Evolutionary conservation across 2,113 vertebrate genomes (phyloP).

Genomic region (Machaerirhynchus nigripectus): DNA sequence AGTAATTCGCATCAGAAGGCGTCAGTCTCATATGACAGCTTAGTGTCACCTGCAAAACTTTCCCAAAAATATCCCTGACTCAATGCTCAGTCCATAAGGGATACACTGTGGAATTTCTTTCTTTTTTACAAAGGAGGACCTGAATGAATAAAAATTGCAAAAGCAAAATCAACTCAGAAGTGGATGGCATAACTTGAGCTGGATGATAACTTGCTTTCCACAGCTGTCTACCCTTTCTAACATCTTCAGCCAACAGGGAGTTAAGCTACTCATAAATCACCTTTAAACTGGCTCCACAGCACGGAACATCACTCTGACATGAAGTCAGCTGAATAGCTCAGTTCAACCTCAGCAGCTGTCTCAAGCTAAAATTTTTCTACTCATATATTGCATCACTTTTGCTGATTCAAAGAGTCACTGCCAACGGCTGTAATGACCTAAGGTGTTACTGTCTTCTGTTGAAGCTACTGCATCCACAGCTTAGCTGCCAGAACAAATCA

Average conservation of each 20-base stretch:
- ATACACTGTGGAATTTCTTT: not conserved
- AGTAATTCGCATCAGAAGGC: not conserved
- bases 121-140: not conserved
- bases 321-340: not conserved
- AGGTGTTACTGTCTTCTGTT: not conserved
- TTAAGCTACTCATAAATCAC: not conserved
- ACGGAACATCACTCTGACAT: not conserved
- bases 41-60: not conserved
- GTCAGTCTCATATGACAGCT: not conserved
- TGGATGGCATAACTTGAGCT: not conserved
- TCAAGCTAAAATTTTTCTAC: not conserved
- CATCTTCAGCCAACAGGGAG: not conserved
- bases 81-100: not conserved
- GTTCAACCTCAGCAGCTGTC: not conserved
- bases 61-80: not conserved
- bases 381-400: not conserved
- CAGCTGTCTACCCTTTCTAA: not conserved
- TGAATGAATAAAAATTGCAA: not conserved
- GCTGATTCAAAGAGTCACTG: not conserved
- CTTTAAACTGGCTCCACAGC: not conserved
- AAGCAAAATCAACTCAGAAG: not conserved
- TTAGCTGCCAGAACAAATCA: slow-evolving; percentile 1
- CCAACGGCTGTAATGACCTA: not conserved
- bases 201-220: not conserved
- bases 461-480: not conserved